phyloP scores from a whole-genome alignment of 2,888 invertebrate genomes.

The Synergus umbraculus region DNA sequence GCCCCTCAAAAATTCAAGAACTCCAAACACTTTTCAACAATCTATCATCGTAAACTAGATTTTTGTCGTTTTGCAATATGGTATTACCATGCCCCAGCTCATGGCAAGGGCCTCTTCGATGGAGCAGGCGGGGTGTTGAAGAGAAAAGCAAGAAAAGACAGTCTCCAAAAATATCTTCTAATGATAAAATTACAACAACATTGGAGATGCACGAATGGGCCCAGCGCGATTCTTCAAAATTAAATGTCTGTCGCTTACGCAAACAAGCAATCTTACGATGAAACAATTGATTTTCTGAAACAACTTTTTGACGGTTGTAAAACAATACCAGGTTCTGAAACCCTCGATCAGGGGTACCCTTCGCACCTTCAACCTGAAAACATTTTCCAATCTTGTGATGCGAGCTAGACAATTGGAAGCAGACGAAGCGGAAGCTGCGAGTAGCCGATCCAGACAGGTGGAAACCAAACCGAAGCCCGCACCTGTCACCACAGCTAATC shows the following conservation, averaged over 20 bases:
- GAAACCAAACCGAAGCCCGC: too few relatives aligned
- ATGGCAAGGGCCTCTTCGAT: constrained; percentile 39
- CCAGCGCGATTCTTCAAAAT: background rate
- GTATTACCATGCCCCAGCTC: constrained; percentile 38
- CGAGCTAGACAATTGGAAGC: too few relatives aligned
- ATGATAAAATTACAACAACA: background rate
- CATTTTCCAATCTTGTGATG: too few relatives aligned
- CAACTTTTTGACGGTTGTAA: background rate
- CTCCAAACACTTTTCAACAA: constrained; percentile 18
- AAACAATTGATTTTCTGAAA: background rate
- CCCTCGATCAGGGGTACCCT: too few relatives aligned
- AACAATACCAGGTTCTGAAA: background rate
- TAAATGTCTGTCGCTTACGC: background rate
- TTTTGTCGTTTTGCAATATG: constrained; percentile 11
- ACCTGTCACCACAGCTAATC: too few relatives aligned
- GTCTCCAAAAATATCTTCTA: background rate
- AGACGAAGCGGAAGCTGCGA: too few relatives aligned
- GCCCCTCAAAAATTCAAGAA: background rate
- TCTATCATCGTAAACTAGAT: constrained; percentile 12
- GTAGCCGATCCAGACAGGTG: too few relatives aligned
- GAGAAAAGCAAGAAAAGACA: background rate
- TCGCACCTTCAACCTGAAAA: too few relatives aligned
- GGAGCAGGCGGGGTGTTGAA: constrained; percentile 19
- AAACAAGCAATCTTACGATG: background rate
- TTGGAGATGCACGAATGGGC: background rate